Percentiles rank a stretch among this genome's conserved stretches.
Evolutionary conservation across 1,140 invertebrate genomes (phyloP).

Genomic region (Drosophila oshimai): DNA sequence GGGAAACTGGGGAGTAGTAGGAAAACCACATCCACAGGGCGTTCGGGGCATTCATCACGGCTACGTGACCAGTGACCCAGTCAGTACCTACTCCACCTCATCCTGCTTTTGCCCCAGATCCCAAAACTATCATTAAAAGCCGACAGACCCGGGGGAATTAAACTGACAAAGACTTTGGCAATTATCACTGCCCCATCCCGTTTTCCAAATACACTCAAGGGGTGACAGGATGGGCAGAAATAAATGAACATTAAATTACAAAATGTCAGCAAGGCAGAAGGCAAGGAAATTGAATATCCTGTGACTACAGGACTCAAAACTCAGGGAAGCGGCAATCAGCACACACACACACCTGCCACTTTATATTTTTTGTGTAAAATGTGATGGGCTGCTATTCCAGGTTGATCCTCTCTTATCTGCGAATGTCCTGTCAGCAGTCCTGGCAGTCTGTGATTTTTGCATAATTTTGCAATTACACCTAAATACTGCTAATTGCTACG

Average conservation of each 20-base stretch:
- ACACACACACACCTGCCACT: slow-evolving; percentile 4
- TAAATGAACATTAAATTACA: slow-evolving; percentile 49
- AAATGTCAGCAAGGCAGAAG: slow-evolving; percentile 7
- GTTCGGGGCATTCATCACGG: slow-evolving; percentile 55
- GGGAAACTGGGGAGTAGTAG: neutral
- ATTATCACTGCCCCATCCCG: slow-evolving; percentile 34
- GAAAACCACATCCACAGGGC: neutral
- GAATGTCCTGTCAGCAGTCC: slow-evolving; percentile 2
- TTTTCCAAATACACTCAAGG: slow-evolving; percentile 2
- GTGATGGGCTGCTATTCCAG: neutral
- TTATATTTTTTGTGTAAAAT: neutral
- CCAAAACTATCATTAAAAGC: slow-evolving; percentile 44
- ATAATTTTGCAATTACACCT: slow-evolving; percentile 71
- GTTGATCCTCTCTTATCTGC: slow-evolving; percentile 1
- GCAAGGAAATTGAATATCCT: slow-evolving; percentile 70
- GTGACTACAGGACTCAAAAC: neutral
- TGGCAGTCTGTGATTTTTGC: slow-evolving; percentile 52
- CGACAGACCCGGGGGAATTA: slow-evolving; percentile 17
- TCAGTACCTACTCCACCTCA: neutral
- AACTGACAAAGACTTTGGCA: slow-evolving; percentile 28
- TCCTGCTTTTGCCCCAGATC: neutral
- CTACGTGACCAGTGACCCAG: slow-evolving; percentile 50
- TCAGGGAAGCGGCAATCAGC: neutral
- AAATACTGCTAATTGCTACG: slow-evolving; percentile 60
- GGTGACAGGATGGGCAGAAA: slow-evolving; percentile 23